Conservation (phyloP, 2,888 invertebrate species). For the Volucella inflata region DNA sequence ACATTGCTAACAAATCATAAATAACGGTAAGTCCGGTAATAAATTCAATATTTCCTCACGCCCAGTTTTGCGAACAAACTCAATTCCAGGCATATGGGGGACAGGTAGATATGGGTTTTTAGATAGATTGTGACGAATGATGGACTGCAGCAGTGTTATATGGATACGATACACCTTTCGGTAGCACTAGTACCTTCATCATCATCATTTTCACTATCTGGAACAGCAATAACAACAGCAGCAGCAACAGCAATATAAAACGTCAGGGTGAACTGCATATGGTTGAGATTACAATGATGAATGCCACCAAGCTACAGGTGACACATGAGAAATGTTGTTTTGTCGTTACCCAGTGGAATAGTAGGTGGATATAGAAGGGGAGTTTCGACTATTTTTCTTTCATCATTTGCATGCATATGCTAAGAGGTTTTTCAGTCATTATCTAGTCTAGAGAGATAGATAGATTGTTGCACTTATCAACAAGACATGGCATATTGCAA, state of each 20-base stretch:
- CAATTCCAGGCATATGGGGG: conserved; percentile 52
- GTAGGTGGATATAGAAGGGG: conserved; percentile 12
- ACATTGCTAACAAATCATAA: conserved; percentile 77
- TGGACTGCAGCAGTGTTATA: conserved; percentile 70
- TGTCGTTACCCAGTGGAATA: conserved; percentile 33
- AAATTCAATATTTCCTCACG: conserved; percentile 82
- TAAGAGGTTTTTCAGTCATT: conserved; percentile 41
- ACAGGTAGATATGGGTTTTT: conserved; percentile 81
- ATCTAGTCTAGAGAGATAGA: conserved; percentile 36
- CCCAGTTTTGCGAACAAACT: conserved; percentile 65
- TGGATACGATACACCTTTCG: conserved; percentile 59
- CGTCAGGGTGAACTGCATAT: conserved; percentile 73
- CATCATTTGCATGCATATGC: conserved; percentile 42
- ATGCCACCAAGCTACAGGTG: conserved; percentile 73
- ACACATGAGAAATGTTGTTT: conserved; percentile 71
- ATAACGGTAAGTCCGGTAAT: conserved; percentile 83
- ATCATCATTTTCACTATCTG: conserved; percentile 41
- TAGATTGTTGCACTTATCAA: conserved; percentile 58
- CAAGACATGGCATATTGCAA: conserved; percentile 16
- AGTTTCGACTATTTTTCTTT: conserved; percentile 36
- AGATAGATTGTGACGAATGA: conserved; percentile 79
- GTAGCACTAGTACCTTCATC: conserved; percentile 48
- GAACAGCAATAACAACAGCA: conserved; percentile 77
- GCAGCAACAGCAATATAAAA: conserved; percentile 58
- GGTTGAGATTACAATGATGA: conserved; percentile 75